A percentile compares a stretch with the other conserved stretches of the same genome.
These are phyloP conservation scores for Ichneumoninae sp. DNA, from an alignment of 2,888 invertebrate species.

Conservation along the genomic window DNA sequence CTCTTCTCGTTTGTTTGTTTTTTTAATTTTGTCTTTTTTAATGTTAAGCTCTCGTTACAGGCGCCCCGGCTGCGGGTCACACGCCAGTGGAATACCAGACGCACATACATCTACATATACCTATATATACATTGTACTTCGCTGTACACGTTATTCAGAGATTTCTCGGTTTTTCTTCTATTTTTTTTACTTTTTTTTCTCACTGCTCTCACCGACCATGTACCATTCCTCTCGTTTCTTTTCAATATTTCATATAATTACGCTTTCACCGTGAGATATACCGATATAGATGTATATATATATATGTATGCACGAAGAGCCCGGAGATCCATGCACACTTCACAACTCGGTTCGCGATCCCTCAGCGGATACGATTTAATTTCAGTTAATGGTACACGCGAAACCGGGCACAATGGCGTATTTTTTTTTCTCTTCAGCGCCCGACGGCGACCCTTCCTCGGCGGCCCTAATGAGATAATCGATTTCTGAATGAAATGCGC, in stretches of 20 bases:
- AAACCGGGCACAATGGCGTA: conserved; percentile 25
- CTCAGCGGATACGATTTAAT: conserved; percentile 60
- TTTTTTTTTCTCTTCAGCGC: conserved; percentile 34
- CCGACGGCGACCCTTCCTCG: neutral
- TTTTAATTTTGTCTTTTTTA: conserved; percentile 17
- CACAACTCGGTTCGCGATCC: conserved; percentile 39
- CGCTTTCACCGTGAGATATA: conserved; percentile 25
- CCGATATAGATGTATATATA: neutral
- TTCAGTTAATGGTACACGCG: conserved; percentile 50
- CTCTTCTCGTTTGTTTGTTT: no score
- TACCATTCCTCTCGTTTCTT: conserved; percentile 52
- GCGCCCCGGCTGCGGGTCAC: conserved; percentile 40
- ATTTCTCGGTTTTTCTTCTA: conserved; percentile 34
- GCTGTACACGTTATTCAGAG: conserved; percentile 64
- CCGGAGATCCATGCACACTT: conserved; percentile 20
- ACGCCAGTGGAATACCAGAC: conserved; percentile 50
- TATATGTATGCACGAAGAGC: neutral
- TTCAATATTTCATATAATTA: conserved; percentile 67
- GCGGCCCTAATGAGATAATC: conserved; percentile 41
- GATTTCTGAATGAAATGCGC: conserved; percentile 45
- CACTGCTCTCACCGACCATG: conserved; percentile 20
- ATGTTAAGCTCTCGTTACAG: conserved; percentile 35
- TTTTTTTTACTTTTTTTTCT: conserved; percentile 14
- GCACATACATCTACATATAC: conserved; percentile 19
- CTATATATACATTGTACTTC: conserved; percentile 1